Base-by-base conservation (phyloP, 2,797 vertebrate genomes). In the Carapus acus region DNA sequence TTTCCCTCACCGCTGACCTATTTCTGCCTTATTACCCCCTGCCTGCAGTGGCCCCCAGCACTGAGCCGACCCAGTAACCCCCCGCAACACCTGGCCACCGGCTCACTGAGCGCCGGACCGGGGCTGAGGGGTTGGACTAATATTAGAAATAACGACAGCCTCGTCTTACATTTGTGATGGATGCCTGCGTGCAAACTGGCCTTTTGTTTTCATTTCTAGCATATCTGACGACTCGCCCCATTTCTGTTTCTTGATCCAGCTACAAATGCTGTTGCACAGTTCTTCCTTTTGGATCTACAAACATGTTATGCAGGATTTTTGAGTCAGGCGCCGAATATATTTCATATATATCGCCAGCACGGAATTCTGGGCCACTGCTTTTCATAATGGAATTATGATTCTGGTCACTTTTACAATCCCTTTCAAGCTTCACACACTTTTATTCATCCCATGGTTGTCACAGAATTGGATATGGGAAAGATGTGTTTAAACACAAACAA, bases 31-130 rank as follows among this genome's bases (percentile, higher is more conserved):
- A 49, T 54, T 61, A 76, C 52, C 19, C 41, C 54, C 36, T 58
- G 43, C 16, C 31, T 52, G 58, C 67, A 9, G n/a, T 41, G 27
- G 44, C 78, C 69, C 23, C 47, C 49, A 74, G 78, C 48, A 0
- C 16, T 8, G 2, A 1, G 24, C 53, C 68, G 77, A 76, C 78
- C 74, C 64, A 73, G 36, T 80, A 76, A 80, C 69, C 73, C 49
- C n/a, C 22, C 34, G 21, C 53, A 56, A 67, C 79, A 80, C 74
- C 76, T 71, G 71, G 58, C 60, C 62, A 9, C 11, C 15, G 53
- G 62, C 55, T 18, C 65, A 40, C 39, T 48, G 52, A 70, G 71
- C 62, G 60, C 17, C 8, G 36, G 49, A 61, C 40, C 21, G 54
- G 33, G 31, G 58, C 55, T 43, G 17, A 62, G 18, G 54, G 67